phyloP scores from a whole-genome alignment of 2,888 invertebrate genomes.

The Cataglyphis livida region DNA sequence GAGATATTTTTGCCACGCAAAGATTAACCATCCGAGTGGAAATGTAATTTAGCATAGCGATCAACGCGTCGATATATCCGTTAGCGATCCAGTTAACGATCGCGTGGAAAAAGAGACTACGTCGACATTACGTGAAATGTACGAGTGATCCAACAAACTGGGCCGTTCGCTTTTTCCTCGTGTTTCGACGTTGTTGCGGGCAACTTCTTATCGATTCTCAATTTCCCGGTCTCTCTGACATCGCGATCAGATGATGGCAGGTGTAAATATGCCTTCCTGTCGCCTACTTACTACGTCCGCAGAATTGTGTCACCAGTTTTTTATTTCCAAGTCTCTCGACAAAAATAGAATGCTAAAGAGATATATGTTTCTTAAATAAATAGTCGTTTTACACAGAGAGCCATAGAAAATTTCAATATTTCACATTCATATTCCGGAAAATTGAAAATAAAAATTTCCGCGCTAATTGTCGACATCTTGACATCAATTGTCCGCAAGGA shows the following conservation, averaged over 20 bases:
- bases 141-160: constrained; percentile 37
- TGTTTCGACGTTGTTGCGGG: neutral
- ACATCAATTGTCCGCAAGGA: constrained; percentile 38
- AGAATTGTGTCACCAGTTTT: neutral
- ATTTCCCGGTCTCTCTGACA: constrained; percentile 58
- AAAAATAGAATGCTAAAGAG: neutral
- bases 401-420: neutral
- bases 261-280: constrained; percentile 39
- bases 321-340: neutral
- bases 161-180: constrained; percentile 8
- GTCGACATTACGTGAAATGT: constrained; percentile 41
- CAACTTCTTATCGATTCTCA: constrained; percentile 47
- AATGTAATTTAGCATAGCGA: constrained; percentile 28
- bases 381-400: neutral
- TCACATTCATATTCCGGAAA: too few species aligned
- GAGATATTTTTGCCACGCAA: neutral
- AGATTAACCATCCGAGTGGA: neutral
- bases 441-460: neutral
- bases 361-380: neutral
- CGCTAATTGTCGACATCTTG: constrained; percentile 16
- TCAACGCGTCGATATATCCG: constrained; percentile 61
- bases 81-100: constrained; percentile 74
- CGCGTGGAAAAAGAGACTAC: constrained; percentile 62
- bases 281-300: constrained; percentile 1
- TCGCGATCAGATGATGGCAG: constrained; percentile 50